These are phyloP conservation scores for Euzetes globulus DNA, from an alignment of 2,888 invertebrate genomes.

Conservation along the genomic window DNA sequence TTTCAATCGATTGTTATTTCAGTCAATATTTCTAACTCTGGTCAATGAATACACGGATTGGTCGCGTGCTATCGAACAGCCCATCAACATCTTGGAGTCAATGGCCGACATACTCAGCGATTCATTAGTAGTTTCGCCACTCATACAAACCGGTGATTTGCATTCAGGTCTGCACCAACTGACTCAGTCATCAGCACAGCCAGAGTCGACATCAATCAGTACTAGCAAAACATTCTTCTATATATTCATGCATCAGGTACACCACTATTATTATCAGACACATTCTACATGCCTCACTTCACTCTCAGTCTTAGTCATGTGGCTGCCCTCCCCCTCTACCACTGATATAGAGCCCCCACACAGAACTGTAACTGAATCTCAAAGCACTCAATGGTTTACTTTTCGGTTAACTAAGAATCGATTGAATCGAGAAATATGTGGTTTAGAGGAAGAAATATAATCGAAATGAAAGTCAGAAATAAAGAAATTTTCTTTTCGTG, in stretches of 20 bases:
- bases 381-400: too few relatives aligned
- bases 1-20: slow-evolving; percentile 1
- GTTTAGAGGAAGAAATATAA: too few relatives aligned
- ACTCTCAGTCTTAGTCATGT: neutral
- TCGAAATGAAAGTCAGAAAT: too few relatives aligned
- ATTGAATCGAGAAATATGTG: too few relatives aligned
- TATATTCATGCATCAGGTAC: slow-evolving; percentile 22
- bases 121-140: slow-evolving; percentile 69
- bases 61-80: slow-evolving; percentile 68
- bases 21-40: slow-evolving; percentile 61
- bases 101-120: slow-evolving; percentile 79
- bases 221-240: slow-evolving; percentile 20
- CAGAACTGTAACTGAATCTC: too few relatives aligned
- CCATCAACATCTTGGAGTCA: slow-evolving; percentile 73
- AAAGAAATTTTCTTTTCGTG: too few relatives aligned
- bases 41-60: slow-evolving; percentile 87
- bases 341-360: neutral
- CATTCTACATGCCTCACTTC: neutral
- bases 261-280: neutral
- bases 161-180: slow-evolving; percentile 50
- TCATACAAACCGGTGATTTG: slow-evolving; percentile 53
- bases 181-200: too few relatives aligned
- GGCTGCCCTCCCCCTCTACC: neutral
- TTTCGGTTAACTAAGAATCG: too few relatives aligned
- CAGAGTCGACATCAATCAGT: neutral